These are phyloP conservation scores for Sinella curviseta DNA, from an alignment of 1,140 invertebrate species.

Conservation along the genomic window DNA sequence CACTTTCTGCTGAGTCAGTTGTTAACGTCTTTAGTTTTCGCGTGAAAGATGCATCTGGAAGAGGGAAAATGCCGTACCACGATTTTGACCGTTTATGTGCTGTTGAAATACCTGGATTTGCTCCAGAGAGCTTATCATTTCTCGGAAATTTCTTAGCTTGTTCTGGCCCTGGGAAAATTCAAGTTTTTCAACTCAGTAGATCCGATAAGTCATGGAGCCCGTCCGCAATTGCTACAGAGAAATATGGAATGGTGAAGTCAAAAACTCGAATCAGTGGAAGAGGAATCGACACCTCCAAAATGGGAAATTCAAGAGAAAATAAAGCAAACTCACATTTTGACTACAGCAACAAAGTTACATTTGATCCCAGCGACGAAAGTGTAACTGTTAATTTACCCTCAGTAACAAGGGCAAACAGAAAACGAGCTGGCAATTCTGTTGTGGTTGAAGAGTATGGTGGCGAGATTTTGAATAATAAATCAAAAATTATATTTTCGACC, in stretches of 20 bases:
- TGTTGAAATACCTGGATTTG: constrained; percentile 33
- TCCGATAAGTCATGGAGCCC: constrained; percentile 24
- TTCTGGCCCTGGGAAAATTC: constrained; percentile 4
- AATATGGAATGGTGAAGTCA: neutral
- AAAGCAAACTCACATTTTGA: neutral
- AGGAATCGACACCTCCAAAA: neutral
- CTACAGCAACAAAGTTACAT: constrained; percentile 38
- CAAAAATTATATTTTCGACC: constrained; percentile 28
- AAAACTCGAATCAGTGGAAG: neutral
- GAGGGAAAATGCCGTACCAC: constrained; percentile 39
- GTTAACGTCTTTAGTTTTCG: constrained; percentile 42
- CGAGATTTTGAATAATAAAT: constrained; percentile 38
- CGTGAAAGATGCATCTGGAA: constrained; percentile 43
- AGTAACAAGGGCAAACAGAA: constrained; percentile 41
- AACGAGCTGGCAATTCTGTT: constrained; percentile 16
- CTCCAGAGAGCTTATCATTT: constrained; percentile 36
- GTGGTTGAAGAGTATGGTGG: constrained; percentile 43
- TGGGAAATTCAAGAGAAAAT: neutral
- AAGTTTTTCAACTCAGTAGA: constrained; percentile 39
- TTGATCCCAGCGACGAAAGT: constrained; percentile 42
- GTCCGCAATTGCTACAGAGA: neutral
- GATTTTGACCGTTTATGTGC: constrained; percentile 47
- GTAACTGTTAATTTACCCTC: constrained; percentile 41
- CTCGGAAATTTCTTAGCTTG: constrained; percentile 34
- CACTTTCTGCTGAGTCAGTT: constrained; percentile 36